These are phyloP conservation scores for Carapus acus DNA, from an alignment of 2,797 vertebrate genomes.

Conservation along the genomic window DNA sequence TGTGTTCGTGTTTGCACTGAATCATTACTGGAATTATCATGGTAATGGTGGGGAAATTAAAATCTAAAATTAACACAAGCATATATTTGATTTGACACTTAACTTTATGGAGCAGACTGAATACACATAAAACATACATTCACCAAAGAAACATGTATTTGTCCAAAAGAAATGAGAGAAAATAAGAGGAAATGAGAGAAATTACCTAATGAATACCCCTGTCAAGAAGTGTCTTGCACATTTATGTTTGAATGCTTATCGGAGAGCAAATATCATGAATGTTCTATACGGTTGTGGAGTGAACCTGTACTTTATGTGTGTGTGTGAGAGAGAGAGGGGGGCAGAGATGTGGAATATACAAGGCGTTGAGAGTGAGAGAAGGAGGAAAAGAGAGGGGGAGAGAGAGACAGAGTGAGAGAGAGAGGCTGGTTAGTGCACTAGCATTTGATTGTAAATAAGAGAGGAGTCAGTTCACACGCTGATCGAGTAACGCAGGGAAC, in stretches of 20 bases:
- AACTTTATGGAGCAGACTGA: too few relatives aligned
- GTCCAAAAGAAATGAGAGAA: too few relatives aligned
- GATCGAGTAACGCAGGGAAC: conserved; percentile 86
- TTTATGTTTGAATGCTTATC: conserved; percentile 6
- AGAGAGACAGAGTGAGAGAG: conserved; percentile 19
- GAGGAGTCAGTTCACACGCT: conserved; percentile 85
- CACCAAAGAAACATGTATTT: too few relatives aligned
- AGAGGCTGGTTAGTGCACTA: conserved; percentile 63
- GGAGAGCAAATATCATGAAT: too few relatives aligned
- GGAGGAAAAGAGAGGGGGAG: background rate
- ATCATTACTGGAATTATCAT: too few relatives aligned
- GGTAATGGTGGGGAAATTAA: too few relatives aligned
- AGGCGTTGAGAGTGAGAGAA: conserved; percentile 46
- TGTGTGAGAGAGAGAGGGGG: background rate
- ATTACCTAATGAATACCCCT: conserved; percentile 11
- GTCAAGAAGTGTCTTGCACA: background rate
- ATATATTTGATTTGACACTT: too few relatives aligned
- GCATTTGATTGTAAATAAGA: conserved; percentile 82
- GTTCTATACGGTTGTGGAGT: conserved; percentile 12
- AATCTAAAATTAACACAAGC: too few relatives aligned
- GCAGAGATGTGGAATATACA: background rate
- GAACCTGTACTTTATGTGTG: conserved; percentile 51
- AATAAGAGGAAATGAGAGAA: too few relatives aligned
- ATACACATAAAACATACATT: too few relatives aligned
- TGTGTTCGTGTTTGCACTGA: too few relatives aligned